Percentiles rank a stretch among this genome's conserved stretches.
Conservation (phyloP, 2,797 vertebrate species). For the Poeciliopsis presidionis region DNA sequence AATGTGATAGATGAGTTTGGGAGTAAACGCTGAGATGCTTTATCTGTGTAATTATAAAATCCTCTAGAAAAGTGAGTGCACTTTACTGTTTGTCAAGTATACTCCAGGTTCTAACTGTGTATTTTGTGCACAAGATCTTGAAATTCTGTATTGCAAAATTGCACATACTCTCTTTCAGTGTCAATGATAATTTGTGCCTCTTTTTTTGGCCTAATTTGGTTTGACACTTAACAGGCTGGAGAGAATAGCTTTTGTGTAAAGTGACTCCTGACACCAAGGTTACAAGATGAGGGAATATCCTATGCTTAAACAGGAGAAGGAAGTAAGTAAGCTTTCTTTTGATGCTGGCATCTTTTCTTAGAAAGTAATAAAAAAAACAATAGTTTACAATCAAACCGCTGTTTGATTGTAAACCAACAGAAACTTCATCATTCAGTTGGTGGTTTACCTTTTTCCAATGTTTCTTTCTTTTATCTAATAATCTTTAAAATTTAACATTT, state of each 20-base stretch:
- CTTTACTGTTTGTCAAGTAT: background rate
- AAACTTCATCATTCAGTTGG: background rate
- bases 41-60: constrained; percentile 41
- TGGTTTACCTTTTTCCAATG: background rate
- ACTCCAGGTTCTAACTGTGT: background rate
- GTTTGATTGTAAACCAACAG: too few species aligned
- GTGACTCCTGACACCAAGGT: background rate
- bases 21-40: constrained; percentile 15
- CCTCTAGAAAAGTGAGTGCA: constrained; percentile 3
- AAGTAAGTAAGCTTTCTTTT: background rate
- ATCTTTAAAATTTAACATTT: background rate
- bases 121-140: background rate
- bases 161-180: background rate
- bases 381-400: background rate
- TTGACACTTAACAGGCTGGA: background rate
- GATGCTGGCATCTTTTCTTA: background rate
- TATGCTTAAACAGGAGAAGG: background rate
- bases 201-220: background rate
- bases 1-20: constrained; percentile 60
- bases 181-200: background rate
- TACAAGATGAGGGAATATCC: too few species aligned
- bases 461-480: too few species aligned
- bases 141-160: background rate
- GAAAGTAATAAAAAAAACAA: background rate
- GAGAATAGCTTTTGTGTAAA: background rate